Percentiles rank a stretch among this genome's conserved stretches.
Evolutionary conservation across 1,140 invertebrate species (phyloP).

Genomic region (Megalonaias nervosa): DNA sequence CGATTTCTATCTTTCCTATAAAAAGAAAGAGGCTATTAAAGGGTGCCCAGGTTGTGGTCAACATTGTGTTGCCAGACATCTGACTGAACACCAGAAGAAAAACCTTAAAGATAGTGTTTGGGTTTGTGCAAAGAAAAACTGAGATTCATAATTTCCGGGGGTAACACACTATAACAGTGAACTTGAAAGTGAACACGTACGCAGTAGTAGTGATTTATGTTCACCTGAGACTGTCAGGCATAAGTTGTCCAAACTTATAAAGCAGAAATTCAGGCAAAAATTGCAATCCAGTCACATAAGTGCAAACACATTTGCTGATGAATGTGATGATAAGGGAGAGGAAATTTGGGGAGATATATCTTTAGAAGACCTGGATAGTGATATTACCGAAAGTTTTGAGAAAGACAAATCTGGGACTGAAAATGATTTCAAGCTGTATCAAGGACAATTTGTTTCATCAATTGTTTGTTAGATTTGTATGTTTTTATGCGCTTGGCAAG

Average conservation of each 20-base stretch:
- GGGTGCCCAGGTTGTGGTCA: too few species aligned
- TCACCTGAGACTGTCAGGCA: background rate
- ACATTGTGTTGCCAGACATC: too few species aligned
- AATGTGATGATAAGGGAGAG: conserved; percentile 7
- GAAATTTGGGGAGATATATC: background rate
- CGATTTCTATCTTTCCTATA: too few species aligned
- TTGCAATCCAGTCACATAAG: background rate
- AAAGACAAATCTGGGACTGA: background rate
- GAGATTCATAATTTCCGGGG: too few species aligned
- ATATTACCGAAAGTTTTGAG: background rate
- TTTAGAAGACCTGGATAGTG: background rate
- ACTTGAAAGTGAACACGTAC: too few species aligned
- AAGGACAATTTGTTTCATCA: conserved; percentile 2
- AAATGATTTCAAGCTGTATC: background rate
- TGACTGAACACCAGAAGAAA: too few species aligned
- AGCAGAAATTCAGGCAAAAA: background rate
- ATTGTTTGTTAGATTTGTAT: conserved; percentile 16
- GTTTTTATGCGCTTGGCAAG: conserved; percentile 28
- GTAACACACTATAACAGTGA: too few species aligned
- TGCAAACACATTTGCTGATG: background rate
- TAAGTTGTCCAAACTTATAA: background rate
- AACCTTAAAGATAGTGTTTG: too few species aligned
- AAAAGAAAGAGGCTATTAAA: too few species aligned
- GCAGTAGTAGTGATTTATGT: too few species aligned
- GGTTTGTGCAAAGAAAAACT: too few species aligned